Conservation (phyloP, 2,113 vertebrate genomes). For the Chloropsis hardwickii region DNA sequence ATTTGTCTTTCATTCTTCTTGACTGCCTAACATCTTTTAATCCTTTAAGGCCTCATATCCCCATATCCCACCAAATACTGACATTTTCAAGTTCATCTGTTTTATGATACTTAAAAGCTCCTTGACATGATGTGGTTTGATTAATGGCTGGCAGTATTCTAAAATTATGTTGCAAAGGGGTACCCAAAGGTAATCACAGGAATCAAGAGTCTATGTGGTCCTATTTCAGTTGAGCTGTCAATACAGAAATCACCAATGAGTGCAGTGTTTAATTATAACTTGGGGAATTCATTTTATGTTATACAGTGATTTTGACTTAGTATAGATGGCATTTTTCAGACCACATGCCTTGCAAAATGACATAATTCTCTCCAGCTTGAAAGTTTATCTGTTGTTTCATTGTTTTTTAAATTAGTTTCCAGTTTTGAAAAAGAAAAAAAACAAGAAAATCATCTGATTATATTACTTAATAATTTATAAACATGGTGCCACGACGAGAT, state of each 20-base stretch:
- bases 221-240: neutral
- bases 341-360: neutral
- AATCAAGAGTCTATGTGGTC: neutral
- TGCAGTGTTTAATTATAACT: neutral
- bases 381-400: neutral
- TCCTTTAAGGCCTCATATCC: neutral
- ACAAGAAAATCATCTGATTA: neutral
- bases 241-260: neutral
- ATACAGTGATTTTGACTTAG: neutral
- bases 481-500: neutral
- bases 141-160: neutral
- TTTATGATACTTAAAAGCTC: slow-evolving; percentile 5
- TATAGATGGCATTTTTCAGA: neutral
- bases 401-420: neutral
- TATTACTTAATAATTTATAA: neutral
- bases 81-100: neutral
- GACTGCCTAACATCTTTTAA: neutral
- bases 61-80: neutral
- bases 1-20: neutral
- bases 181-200: neutral
- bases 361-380: neutral
- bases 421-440: neutral
- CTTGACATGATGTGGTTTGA: neutral
- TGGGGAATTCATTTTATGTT: neutral
- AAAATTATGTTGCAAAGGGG: neutral